Evolutionary conservation across 2,797 vertebrate species (phyloP).

Genomic region (Oreochromis grahami): DNA sequence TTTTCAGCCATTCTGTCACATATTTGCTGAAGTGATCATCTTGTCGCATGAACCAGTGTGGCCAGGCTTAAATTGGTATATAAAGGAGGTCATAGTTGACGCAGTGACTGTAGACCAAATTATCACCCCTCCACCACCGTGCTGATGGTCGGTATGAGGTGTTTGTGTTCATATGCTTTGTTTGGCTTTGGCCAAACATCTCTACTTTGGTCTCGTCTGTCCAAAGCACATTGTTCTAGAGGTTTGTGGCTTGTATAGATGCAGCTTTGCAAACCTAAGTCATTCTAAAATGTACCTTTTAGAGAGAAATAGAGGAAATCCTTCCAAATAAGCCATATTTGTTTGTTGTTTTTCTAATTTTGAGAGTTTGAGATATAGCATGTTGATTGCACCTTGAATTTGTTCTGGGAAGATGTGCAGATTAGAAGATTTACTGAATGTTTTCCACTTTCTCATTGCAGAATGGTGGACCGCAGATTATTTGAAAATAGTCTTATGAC

Average conservation of each 20-base stretch:
- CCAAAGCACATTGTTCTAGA: background rate
- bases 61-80: background rate
- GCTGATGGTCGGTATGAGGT: background rate
- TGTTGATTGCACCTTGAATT: background rate
- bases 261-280: background rate
- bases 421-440: background rate
- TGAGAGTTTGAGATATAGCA: background rate
- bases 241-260: background rate
- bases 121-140: background rate
- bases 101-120: background rate
- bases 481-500: background rate
- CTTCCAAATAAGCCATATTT: background rate
- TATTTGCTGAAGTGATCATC: background rate
- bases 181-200: background rate
- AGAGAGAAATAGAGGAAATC: background rate
- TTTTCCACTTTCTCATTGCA: background rate
- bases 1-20: background rate
- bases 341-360: background rate
- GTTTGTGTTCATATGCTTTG: background rate
- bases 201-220: background rate
- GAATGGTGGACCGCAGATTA: background rate
- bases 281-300: background rate
- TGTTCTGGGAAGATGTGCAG: background rate
- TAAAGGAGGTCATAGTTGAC: background rate
- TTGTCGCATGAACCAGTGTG: background rate